Evolutionary conservation across 1,140 invertebrate genomes (phyloP), one percentile per base, ranked within the genome.

Genomic region (Heliconius himera): DNA sequence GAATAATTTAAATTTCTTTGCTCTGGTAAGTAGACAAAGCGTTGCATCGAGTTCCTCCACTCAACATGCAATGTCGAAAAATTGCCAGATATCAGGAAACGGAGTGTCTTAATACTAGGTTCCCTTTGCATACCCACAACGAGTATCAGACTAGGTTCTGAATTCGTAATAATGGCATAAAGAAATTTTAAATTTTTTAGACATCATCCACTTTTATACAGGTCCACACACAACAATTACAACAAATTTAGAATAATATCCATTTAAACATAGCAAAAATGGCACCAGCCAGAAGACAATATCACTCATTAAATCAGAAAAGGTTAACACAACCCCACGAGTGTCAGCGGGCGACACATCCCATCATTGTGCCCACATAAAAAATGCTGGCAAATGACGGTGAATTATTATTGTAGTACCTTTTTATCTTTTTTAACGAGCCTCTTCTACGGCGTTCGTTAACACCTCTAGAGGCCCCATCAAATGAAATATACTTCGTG

Each of bases 401-500:
- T 72, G 70, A 72, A 72, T 72, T 72, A 72, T 72, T 72, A 72
- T 72, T n/a, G 36, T 38, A 72, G 70, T 72, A 72, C 70, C 70
- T 72, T 72, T 72, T 72, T 72, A 72, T 72, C 33, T 38, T 72
- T 71, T 46, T 72, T 72, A 72, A 72, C 70, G 70, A 72, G 70
- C 33, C 70, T 41, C 70, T 72, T 72, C 1, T 38, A 41, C 70
- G 70, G 33, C 70, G 33, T 72, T 72, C 70, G 70, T 72, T 72
- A 72, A 72, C 70, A 72, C 70, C 70, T 72, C 70, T 72, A 72
- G 70, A 36, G 36, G 70, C 33, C n/a, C 13, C n/a, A 72, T 41
- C 70, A 72, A 72, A 72, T 72, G 70, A 72, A 71, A 72, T 13
- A 66, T 72, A 72, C 70, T 38, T 38, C 70, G 70, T 72, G 16